Base-by-base conservation (phyloP, 1,140 invertebrate genomes). In the Diachasma alloeum region DNA sequence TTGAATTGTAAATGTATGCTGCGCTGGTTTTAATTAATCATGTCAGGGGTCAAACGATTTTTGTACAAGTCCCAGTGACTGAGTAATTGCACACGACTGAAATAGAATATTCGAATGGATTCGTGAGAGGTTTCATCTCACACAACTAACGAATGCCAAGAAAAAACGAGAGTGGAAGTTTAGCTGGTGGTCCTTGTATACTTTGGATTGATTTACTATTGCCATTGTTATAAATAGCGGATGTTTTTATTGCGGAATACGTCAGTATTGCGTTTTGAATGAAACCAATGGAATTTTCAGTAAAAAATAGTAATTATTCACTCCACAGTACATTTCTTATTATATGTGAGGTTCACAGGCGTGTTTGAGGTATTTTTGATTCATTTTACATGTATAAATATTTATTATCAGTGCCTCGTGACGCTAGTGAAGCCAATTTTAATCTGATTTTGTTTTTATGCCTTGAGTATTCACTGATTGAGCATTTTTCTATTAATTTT, bases 11-110 rank as follows among this genome's bases (percentile, higher is more conserved):
- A 22, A 74, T 73, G 31, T 42, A 72, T 53, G 68, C 26, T 67
- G 66, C 17, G 31, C 46, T 24, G 63, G 42, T 75, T 42, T 75
- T 68, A 75, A 75, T 75, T 75, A 75, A 4, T 44, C 22, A 68
- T 42, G 44, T 48, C 63, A 68, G 63, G 26, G 63, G 73, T 75
- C 73, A 44, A 31, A 24, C 22, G 8, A 46, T 66, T 66, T 22
- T 26, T 66, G 59, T 66, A 68, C 10, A 39, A 24, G 19, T 36
- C 59, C 15, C 24, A 13, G n/a, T 37, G 36, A 17, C 19, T 53
- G n/a, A 73, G 67, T 19, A 17, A 46, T 68, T 46, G 13, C 15
- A 19, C 37, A 67, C 63, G 42, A 67, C 42, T 44, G 46, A 74
- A 74, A 74, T 74, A 74, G 72, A 53, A 53, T 53, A 13, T n/a